Percentiles rank a stretch among this genome's conserved stretches.
These are phyloP conservation scores for Phenganax stokvisi DNA, from an alignment of 92 coral and sea anemone genomes.

Conservation along the genomic window DNA sequence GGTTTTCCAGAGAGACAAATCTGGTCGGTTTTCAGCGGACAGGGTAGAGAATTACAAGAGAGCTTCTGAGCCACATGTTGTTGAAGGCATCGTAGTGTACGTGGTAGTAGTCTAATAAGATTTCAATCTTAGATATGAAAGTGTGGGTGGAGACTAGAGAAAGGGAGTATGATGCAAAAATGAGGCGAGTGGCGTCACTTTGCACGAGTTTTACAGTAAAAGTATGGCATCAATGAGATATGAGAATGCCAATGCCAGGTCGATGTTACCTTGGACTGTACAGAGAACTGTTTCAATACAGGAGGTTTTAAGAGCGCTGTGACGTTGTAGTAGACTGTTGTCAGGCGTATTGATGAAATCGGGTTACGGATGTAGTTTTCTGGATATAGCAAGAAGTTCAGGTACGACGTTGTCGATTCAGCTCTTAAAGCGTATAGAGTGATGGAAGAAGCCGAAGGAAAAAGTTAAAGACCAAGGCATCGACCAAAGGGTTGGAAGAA, in stretches of 20 bases:
- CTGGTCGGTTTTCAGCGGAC: too few relatives aligned
- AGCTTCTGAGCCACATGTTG: too few relatives aligned
- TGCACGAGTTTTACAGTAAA: slow-evolving; percentile 11
- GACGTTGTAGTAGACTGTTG: slow-evolving; percentile 11
- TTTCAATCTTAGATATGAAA: slow-evolving; percentile 44
- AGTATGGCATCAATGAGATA: slow-evolving; percentile 22
- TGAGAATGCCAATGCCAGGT: slow-evolving; percentile 21
- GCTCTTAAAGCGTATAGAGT: slow-evolving; percentile 42
- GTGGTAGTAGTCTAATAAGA: neutral
- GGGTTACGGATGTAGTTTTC: slow-evolving; percentile 41
- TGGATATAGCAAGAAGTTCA: slow-evolving; percentile 37
- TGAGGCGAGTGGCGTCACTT: slow-evolving; percentile 19
- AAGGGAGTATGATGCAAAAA: slow-evolving; percentile 24
- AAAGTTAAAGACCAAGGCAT: slow-evolving; percentile 39
- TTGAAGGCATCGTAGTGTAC: too few relatives aligned
- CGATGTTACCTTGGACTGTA: slow-evolving; percentile 1
- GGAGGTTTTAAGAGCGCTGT: slow-evolving; percentile 16
- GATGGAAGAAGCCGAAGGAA: slow-evolving; percentile 23
- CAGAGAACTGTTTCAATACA: neutral
- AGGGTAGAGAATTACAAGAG: too few relatives aligned
- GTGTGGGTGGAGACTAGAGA: slow-evolving; percentile 35
- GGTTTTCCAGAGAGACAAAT: too few relatives aligned
- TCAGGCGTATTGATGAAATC: slow-evolving; percentile 25
- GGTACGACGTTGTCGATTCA: slow-evolving; percentile 42
- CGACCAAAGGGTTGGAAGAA: slow-evolving; percentile 45